Conservation (phyloP, 2,888 invertebrate species). For the Eucriotettix oculatus region DNA sequence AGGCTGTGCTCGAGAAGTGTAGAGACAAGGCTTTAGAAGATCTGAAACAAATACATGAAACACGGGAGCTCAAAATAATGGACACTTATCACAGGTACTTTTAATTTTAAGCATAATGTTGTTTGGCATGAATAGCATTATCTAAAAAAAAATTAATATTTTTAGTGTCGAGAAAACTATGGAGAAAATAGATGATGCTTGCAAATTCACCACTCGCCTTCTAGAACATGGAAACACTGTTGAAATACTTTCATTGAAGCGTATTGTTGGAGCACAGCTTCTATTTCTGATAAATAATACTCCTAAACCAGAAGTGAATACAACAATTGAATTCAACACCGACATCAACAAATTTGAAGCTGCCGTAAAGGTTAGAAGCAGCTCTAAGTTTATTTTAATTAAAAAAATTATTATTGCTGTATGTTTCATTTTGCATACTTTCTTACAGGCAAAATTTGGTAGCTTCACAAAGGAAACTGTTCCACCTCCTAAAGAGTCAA, state of each 20-base stretch:
- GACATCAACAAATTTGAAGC: constrained; percentile 63
- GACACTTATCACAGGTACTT: constrained; percentile 52
- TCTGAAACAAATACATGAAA: constrained; percentile 60
- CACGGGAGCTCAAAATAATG: constrained; percentile 79
- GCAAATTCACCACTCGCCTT: constrained; percentile 66
- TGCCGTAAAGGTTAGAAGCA: constrained; percentile 31
- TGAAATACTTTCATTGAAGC: constrained; percentile 70
- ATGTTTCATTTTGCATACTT: background rate
- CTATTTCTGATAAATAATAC: constrained; percentile 60
- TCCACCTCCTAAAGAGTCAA: constrained; percentile 30
- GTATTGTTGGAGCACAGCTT: constrained; percentile 60
- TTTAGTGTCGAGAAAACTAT: constrained; percentile 60
- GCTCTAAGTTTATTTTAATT: too few relatives aligned
- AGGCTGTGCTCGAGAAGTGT: constrained; percentile 63
- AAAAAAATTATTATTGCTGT: too few relatives aligned
- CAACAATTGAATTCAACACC: constrained; percentile 65
- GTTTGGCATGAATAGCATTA: too few relatives aligned
- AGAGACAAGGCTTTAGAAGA: constrained; percentile 59
- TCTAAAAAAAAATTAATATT: background rate
- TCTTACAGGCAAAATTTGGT: constrained; percentile 48
- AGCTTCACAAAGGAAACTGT: constrained; percentile 47
- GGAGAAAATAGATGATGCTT: constrained; percentile 71
- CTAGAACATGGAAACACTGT: constrained; percentile 70
- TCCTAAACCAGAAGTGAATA: constrained; percentile 65
- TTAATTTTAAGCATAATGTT: background rate